Evolutionary conservation across 2,888 invertebrate species (phyloP).

Genomic region (Epinotia bilunana): DNA sequence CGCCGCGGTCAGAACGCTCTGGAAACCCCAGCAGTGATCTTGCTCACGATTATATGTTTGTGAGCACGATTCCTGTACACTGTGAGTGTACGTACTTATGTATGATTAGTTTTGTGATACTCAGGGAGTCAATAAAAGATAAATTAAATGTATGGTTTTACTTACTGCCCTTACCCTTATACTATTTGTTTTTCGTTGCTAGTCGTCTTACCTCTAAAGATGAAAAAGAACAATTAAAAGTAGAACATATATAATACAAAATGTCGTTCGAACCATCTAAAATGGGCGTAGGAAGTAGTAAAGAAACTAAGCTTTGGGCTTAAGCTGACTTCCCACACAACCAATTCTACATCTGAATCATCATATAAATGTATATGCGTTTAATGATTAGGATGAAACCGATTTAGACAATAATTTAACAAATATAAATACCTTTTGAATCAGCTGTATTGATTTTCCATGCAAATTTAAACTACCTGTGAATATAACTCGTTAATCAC

Average conservation of each 20-base stretch:
- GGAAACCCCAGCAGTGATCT: constrained; percentile 60
- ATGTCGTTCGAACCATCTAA: not conserved
- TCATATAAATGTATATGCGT: not conserved
- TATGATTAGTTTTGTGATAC: constrained; percentile 41
- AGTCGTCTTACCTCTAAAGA: constrained; percentile 25
- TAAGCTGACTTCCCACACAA: not conserved
- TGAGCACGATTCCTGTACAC: constrained; percentile 72
- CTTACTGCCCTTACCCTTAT: constrained; percentile 15
- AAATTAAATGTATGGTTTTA: constrained; percentile 18
- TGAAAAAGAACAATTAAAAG: not conserved
- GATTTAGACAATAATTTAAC: not conserved
- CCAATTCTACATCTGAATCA: not conserved
- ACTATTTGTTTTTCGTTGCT: not conserved
- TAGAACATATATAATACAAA: not conserved
- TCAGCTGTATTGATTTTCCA: not conserved
- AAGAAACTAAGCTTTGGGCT: not conserved
- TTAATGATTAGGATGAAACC: not conserved
- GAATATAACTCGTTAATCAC: constrained; percentile 29
- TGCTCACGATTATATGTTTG: constrained; percentile 73
- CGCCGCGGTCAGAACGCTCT: constrained; percentile 1
- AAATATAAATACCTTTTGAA: not conserved
- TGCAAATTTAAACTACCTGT: constrained; percentile 10
- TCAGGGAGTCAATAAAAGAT: constrained; percentile 30
- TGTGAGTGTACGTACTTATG: constrained; percentile 25
- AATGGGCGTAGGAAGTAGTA: not conserved